Conservation (phyloP, 2,888 invertebrate species). For the Caenorhabditis sp. region DNA sequence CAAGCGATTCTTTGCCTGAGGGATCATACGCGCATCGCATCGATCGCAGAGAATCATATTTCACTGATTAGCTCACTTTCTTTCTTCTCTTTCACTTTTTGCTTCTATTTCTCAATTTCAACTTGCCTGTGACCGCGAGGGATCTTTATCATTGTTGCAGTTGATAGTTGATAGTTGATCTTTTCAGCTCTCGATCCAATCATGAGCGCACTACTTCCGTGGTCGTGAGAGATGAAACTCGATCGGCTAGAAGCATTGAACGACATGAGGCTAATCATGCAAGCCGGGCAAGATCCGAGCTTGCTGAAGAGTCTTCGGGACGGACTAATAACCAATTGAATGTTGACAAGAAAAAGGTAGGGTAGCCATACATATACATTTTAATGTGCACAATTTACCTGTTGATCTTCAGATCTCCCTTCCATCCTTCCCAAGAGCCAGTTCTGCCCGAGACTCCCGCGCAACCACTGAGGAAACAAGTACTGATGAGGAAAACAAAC, state of each 20-base stretch:
- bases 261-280: conserved; percentile 10
- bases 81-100: too few relatives aligned
- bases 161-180: not conserved
- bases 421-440: conserved; percentile 46
- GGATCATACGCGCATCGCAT: too few relatives aligned
- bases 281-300: conserved; percentile 28
- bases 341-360: conserved; percentile 41
- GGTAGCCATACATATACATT: too few relatives aligned
- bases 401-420: conserved; percentile 61
- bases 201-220: conserved; percentile 61
- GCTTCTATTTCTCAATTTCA: too few relatives aligned
- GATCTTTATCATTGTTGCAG: too few relatives aligned
- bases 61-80: too few relatives aligned
- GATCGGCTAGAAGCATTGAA: conserved; percentile 32
- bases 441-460: conserved; percentile 50
- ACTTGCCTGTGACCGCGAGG: too few relatives aligned
- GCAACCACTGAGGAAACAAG: conserved; percentile 68
- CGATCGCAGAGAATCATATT: too few relatives aligned
- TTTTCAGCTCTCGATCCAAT: conserved; percentile 62
- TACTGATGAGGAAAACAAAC: conserved; percentile 64
- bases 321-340: conserved; percentile 28
- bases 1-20: too few relatives aligned
- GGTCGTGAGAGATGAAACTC: conserved; percentile 49
- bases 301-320: conserved; percentile 19
- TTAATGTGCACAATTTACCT: too few relatives aligned